Conservation (phyloP, 1,140 invertebrate species). For the Heliothis virescens region DNA sequence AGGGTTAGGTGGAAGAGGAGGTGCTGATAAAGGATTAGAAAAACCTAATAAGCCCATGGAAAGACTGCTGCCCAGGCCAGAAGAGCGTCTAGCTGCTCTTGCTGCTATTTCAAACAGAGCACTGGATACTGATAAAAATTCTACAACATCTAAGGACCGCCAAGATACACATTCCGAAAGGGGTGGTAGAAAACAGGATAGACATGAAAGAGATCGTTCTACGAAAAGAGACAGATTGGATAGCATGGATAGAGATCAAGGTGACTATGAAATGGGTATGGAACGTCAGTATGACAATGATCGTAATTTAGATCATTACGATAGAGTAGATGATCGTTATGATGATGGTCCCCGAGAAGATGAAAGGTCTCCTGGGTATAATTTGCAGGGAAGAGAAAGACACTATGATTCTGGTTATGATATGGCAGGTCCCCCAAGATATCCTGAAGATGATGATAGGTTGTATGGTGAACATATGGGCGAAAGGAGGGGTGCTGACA, state of each 20-base stretch:
- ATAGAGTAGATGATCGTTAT: slow-evolving; percentile 82
- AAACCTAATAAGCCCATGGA: slow-evolving; percentile 86
- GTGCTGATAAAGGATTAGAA: slow-evolving; percentile 83
- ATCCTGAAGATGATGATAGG: slow-evolving; percentile 83
- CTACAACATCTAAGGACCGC: slow-evolving; percentile 81
- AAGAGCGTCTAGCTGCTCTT: slow-evolving; percentile 83
- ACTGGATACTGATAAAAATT: slow-evolving; percentile 82
- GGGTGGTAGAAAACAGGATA: slow-evolving; percentile 81
- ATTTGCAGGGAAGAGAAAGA: slow-evolving; percentile 76
- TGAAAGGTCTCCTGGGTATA: slow-evolving; percentile 82
- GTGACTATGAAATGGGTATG: slow-evolving; percentile 82
- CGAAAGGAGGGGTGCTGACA: slow-evolving; percentile 79
- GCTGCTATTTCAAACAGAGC: slow-evolving; percentile 85
- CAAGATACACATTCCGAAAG: slow-evolving; percentile 83
- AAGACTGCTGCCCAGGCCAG: slow-evolving; percentile 82
- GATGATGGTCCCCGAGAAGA: slow-evolving; percentile 79
- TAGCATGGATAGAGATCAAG: slow-evolving; percentile 83
- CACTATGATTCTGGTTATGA: slow-evolving; percentile 84
- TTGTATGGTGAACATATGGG: slow-evolving; percentile 81
- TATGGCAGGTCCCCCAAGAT: slow-evolving; percentile 78
- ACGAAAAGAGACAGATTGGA: slow-evolving; percentile 80
- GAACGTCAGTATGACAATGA: slow-evolving; percentile 83
- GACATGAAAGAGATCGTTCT: slow-evolving; percentile 80
- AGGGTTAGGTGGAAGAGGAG: slow-evolving; percentile 76
- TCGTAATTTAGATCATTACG: slow-evolving; percentile 82